A percentile compares a stretch with the other conserved stretches of the same genome.
phyloP scores from a whole-genome alignment of 2,113 vertebrate genomes.

The Burhinus bistriatus region DNA sequence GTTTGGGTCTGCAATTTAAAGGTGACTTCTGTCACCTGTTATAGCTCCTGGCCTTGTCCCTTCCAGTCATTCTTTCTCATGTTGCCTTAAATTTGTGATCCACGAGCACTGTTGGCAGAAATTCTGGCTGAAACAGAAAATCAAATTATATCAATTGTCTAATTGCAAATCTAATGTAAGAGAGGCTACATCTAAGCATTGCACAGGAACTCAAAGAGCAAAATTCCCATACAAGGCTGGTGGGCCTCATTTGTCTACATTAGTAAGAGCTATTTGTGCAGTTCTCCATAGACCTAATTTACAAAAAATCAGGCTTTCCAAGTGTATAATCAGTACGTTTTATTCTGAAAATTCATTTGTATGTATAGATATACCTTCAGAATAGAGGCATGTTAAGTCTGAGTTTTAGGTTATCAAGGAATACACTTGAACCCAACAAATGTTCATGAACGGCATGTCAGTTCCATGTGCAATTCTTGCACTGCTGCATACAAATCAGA shows the following conservation, averaged over 20 bases:
- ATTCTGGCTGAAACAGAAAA: not conserved
- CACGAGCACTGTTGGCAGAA: not conserved
- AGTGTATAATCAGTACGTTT: not conserved
- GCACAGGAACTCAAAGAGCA: not conserved
- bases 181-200: not conserved
- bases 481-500: not conserved
- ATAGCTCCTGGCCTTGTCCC: not conserved
- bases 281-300: not conserved
- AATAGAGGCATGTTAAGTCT: not conserved
- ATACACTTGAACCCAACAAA: not conserved
- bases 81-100: not conserved
- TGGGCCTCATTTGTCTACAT: not conserved
- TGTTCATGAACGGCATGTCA: accelerated
- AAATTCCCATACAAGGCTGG: accelerated
- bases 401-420: not conserved
- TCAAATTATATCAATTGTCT: not conserved
- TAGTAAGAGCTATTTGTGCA: not conserved
- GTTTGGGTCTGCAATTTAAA: not conserved
- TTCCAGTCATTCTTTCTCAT: not conserved
- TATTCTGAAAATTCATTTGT: not conserved
- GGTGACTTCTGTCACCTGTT: not conserved
- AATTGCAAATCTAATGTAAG: not conserved
- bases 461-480: not conserved
- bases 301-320: not conserved
- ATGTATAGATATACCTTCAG: not conserved